phyloP scores from a whole-genome alignment of 2,888 invertebrate species.

The Sinohyriopsis cumingii region DNA sequence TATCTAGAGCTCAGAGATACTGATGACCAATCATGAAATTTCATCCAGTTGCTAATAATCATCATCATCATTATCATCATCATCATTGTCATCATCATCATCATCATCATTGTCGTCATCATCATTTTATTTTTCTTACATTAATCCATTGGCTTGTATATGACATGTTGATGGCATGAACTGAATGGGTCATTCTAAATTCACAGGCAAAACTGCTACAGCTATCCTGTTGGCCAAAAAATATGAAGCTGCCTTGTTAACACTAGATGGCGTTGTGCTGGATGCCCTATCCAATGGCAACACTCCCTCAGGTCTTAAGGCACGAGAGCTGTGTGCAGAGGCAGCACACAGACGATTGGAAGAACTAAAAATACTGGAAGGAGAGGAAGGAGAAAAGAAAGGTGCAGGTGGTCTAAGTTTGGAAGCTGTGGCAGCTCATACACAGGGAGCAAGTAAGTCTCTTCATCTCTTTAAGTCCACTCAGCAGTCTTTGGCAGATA shows the following conservation, averaged over 20 bases:
- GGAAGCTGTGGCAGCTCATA: constrained; percentile 70
- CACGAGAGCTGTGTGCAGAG: constrained; percentile 69
- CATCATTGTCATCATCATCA: too few relatives aligned
- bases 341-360: constrained; percentile 64
- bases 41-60: too few relatives aligned
- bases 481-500: not conserved
- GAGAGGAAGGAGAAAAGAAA: constrained; percentile 61
- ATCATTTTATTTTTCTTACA: too few relatives aligned
- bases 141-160: too few relatives aligned
- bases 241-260: constrained; percentile 70
- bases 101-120: too few relatives aligned
- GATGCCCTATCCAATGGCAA: constrained; percentile 71
- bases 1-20: too few relatives aligned
- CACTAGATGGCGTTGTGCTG: constrained; percentile 68
- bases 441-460: constrained; percentile 56
- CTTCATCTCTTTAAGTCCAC: not conserved
- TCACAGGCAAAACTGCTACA: constrained; percentile 67
- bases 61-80: too few relatives aligned
- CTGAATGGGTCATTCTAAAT: too few relatives aligned
- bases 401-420: constrained; percentile 66
- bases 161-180: too few relatives aligned
- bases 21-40: too few relatives aligned
- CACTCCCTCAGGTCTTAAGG: constrained; percentile 65
- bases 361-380: constrained; percentile 56
- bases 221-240: constrained; percentile 66